Evolutionary conservation across 2,888 invertebrate species (phyloP).

Genomic region (Hyalella azteca): DNA sequence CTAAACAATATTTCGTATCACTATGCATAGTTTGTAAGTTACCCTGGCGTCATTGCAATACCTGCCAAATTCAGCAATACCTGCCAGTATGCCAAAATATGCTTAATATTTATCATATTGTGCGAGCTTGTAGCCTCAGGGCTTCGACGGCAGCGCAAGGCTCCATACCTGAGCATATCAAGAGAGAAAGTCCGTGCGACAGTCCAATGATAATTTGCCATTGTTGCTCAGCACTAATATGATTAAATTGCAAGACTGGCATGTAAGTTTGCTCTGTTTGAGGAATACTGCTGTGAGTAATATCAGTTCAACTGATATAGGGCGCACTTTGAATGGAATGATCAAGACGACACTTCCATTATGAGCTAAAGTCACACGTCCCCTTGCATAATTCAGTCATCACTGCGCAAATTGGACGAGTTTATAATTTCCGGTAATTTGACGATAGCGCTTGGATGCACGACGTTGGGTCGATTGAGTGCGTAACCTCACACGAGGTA

Average conservation of each 20-base stretch:
- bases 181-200: neutral
- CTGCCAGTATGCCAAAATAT: neutral
- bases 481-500: conserved; percentile 4
- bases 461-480: neutral
- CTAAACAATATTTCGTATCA: no score
- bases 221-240: neutral
- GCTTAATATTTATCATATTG: neutral
- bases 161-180: neutral
- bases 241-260: neutral
- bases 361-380: neutral
- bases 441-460: conserved; percentile 12
- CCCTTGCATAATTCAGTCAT: neutral
- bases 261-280: neutral
- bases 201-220: neutral
- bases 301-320: neutral
- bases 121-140: neutral
- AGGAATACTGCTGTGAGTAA: neutral
- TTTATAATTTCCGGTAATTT: conserved; percentile 17
- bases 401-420: conserved; percentile 13
- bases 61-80: neutral
- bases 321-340: neutral
- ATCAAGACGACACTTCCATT: neutral
- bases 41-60: neutral
- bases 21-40: no score
- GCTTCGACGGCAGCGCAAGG: neutral